Conservation (phyloP, 2,113 vertebrate genomes). For the Typhlomys cinereus region DNA sequence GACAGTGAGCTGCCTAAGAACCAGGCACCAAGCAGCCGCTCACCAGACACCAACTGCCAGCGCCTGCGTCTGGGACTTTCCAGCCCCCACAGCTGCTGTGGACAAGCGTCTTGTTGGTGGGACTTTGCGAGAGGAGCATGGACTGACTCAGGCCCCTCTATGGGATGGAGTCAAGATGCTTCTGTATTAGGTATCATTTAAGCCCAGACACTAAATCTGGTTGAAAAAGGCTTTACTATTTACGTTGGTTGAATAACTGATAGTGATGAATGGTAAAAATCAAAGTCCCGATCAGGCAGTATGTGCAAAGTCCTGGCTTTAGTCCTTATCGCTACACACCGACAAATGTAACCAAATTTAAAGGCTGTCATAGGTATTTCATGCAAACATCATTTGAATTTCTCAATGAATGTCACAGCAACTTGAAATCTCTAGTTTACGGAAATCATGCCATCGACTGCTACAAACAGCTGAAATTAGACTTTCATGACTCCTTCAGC, state of each 20-base stretch:
- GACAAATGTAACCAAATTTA: background rate
- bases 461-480: background rate
- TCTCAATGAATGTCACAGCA: background rate
- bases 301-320: background rate
- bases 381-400: constrained; percentile 3
- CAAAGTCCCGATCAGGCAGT: no score
- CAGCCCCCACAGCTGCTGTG: background rate
- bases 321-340: background rate
- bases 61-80: background rate
- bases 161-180: constrained; percentile 1
- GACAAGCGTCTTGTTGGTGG: background rate
- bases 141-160: background rate
- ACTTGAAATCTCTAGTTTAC: background rate
- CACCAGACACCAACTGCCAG: background rate
- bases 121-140: background rate
- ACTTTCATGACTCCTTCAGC: constrained; percentile 10
- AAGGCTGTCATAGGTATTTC: background rate
- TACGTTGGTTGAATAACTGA: constrained; percentile 47
- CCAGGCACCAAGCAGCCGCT: background rate
- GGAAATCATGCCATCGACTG: background rate
- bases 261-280: constrained; percentile 1
- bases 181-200: constrained; percentile 4
- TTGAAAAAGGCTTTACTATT: background rate
- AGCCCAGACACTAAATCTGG: constrained; percentile 18
- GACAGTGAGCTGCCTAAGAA: background rate